These are phyloP conservation scores for Pandion haliaetus DNA, from an alignment of 2,113 vertebrate genomes.

Conservation along the genomic window DNA sequence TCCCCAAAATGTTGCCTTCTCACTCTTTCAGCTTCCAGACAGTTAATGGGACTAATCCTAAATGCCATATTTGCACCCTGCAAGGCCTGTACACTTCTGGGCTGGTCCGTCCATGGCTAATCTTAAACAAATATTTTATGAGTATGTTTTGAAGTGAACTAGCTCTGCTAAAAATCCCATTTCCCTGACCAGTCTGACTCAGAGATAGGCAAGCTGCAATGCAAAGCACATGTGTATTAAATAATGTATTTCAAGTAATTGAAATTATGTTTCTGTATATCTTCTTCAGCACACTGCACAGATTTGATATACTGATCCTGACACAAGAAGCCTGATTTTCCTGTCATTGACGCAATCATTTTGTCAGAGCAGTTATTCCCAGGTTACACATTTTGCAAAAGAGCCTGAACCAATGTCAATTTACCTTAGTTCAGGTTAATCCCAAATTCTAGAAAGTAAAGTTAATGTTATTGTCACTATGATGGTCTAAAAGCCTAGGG, in stretches of 20 bases:
- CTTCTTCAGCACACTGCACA: neutral
- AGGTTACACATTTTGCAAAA: neutral
- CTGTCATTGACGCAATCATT: neutral
- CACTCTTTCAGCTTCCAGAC: neutral
- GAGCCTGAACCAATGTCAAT: neutral
- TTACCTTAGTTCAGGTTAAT: neutral
- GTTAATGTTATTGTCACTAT: neutral
- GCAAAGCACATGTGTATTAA: slow-evolving; percentile 19
- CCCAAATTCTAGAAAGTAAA: neutral
- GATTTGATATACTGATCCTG: slow-evolving; percentile 7
- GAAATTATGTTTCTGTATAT: slow-evolving; percentile 16
- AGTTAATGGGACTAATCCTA: neutral
- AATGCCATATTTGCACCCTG: neutral
- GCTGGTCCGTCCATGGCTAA: neutral
- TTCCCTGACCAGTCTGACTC: neutral
- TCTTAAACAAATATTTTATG: slow-evolving; percentile 39
- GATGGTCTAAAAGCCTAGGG: neutral
- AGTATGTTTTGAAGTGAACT: neutral
- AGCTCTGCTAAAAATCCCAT: slow-evolving; percentile 19
- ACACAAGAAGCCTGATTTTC: slow-evolving; percentile 8
- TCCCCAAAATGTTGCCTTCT: neutral
- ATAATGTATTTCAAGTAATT: slow-evolving; percentile 28
- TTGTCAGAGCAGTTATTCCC: neutral
- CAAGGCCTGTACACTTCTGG: neutral
- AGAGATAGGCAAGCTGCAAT: neutral